Base-by-base conservation (phyloP, 2,113 vertebrate species). In the Gopherus evgoodei region DNA sequence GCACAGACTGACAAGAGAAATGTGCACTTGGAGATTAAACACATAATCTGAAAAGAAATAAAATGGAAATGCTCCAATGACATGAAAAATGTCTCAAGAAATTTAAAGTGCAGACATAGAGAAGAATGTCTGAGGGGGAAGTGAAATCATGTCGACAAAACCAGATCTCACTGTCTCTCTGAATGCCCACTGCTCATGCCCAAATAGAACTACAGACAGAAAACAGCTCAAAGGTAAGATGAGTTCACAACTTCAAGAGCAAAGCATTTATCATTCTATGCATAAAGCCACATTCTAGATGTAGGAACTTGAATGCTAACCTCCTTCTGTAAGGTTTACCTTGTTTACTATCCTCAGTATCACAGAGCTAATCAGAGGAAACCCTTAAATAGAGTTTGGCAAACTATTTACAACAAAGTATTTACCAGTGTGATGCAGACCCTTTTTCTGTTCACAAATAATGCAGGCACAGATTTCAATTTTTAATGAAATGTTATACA, bases 11-110 rank as follows among this genome's bases (percentile, higher is more conserved):
- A 84, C 56, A 59, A 81, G 44, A 31, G 72, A 94, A 83, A 42
- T 3, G 24, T 0, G 11, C 31, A 81, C 65, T 86, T 47, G 49
- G 87, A 80, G 42, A 52, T 93, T 91, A 87, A 95, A 93, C 6
- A 93, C 93, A 75, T 49, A 97, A 89, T 85, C 22, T 9, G 25
- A 86, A 83, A 92, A 75, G 81, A 89, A 85, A 83, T 11, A 78
- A 82, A 90, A 44, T 22, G 3, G 4, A 21, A 83, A 82, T 0
- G 27, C 57, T 93, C 35, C 89, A 87, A 14, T 78, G 69, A 38
- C 13, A 6, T 87, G 84, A 97, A 38, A 94, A 79, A 81, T 92
- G 83, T 90, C 84, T 19, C 79, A 86, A 94, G 86, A 96, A 86
- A 96, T 89, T 90, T 25, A 27, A 89, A 93, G n/a, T 65, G 53